Conservation (phyloP, 2,797 vertebrate genomes). For the Mareca strepera region DNA sequence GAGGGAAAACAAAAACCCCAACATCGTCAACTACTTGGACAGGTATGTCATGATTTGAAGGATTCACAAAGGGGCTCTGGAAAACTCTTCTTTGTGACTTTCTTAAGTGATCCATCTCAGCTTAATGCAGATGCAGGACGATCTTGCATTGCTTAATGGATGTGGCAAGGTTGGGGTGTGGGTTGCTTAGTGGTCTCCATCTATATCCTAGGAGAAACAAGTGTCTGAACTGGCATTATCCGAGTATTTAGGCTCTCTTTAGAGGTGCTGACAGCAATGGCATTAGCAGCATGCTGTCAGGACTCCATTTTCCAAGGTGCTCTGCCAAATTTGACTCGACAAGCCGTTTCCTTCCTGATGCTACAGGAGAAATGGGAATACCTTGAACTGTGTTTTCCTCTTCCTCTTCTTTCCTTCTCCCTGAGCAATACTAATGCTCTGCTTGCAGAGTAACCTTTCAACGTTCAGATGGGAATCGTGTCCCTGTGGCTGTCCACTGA, state of each 20-base stretch:
- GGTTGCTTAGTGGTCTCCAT: neutral
- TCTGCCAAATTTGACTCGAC: too few species aligned
- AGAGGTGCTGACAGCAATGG: neutral
- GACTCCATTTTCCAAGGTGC: too few species aligned
- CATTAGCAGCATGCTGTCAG: neutral
- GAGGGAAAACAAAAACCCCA: conserved; percentile 99
- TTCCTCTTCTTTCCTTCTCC: too few species aligned
- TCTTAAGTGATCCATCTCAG: neutral
- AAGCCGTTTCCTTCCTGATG: too few species aligned
- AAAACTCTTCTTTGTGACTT: neutral
- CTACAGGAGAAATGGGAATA: too few species aligned
- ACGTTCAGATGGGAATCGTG: rapidly evolving
- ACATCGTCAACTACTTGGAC: conserved; percentile 98
- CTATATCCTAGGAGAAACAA: neutral
- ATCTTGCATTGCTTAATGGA: neutral
- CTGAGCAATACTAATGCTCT: too few species aligned
- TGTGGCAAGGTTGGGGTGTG: neutral
- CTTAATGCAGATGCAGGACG: neutral
- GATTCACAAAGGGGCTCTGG: neutral
- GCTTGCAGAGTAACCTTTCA: too few species aligned
- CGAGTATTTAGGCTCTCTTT: neutral
- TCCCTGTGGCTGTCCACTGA: too few species aligned
- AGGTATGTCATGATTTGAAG: conserved; percentile 79
- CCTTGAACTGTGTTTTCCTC: too few species aligned
- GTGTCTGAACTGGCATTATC: neutral